A percentile compares a stretch with the other conserved stretches of the same genome.
Conservation (phyloP, 2,888 invertebrate species). For the Mythimna vitellina region DNA sequence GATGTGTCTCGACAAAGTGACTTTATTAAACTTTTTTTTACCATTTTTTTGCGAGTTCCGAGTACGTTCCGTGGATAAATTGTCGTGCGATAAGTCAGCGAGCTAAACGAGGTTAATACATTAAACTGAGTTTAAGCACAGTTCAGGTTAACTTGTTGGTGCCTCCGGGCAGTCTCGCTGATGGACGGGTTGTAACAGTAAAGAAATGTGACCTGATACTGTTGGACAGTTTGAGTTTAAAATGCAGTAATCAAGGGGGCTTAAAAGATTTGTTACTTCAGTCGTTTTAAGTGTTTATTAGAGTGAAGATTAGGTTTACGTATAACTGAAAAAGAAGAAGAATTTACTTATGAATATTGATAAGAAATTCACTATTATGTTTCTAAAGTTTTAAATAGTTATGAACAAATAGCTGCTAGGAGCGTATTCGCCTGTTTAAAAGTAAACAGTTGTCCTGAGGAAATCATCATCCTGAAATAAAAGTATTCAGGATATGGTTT, state of each 20-base stretch:
- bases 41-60: slow-evolving; percentile 78
- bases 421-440: too few relatives aligned
- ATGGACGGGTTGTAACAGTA: slow-evolving; percentile 68
- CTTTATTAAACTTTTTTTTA: slow-evolving; percentile 86
- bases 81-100: slow-evolving; percentile 84
- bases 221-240: slow-evolving; percentile 53
- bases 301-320: background rate
- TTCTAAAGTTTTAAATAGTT: too few relatives aligned
- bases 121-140: slow-evolving; percentile 84
- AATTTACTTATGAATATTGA: too few relatives aligned
- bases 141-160: slow-evolving; percentile 74
- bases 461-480: too few relatives aligned
- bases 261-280: slow-evolving; percentile 25
- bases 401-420: too few relatives aligned
- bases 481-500: too few relatives aligned
- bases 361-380: too few relatives aligned
- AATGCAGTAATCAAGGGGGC: slow-evolving; percentile 39
- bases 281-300: slow-evolving; percentile 5
- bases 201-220: slow-evolving; percentile 66
- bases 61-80: slow-evolving; percentile 80
- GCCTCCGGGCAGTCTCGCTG: slow-evolving; percentile 72
- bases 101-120: slow-evolving; percentile 87
- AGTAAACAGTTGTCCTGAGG: too few relatives aligned
- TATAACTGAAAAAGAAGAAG: too few relatives aligned
- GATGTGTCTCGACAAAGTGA: slow-evolving; percentile 67